Conservation (phyloP, 2,797 vertebrate species). For the Gymnothorax javanicus region DNA sequence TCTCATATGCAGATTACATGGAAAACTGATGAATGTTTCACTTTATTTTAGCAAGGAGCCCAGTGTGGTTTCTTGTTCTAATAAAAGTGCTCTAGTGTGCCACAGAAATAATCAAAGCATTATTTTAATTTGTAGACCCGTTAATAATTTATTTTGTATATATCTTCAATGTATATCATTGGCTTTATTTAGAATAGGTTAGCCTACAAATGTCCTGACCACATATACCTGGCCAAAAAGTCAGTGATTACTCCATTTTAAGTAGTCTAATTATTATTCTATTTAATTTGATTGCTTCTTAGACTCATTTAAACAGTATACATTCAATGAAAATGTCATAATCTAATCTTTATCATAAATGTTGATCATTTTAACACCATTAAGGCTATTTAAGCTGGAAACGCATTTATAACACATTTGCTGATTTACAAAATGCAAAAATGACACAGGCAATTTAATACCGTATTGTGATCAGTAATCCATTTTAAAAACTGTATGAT, state of each 20-base stretch:
- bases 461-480: not conserved
- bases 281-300: not conserved
- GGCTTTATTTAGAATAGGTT: not conserved
- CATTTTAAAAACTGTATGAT: not conserved
- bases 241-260: not conserved
- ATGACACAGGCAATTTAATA: too few species aligned
- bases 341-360: not conserved
- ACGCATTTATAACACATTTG: not conserved
- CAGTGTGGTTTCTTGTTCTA: not conserved
- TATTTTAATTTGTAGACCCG: not conserved
- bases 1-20: constrained; percentile 66
- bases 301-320: not conserved
- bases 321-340: not conserved
- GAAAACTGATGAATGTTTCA: constrained; percentile 18
- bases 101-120: not conserved
- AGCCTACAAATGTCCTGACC: not conserved
- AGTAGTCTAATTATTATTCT: not conserved
- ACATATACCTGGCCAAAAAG: not conserved
- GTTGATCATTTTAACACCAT: not conserved
- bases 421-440: not conserved
- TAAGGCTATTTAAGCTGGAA: not conserved
- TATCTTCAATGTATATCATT: not conserved
- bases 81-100: not conserved
- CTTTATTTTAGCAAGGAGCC: not conserved
- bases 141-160: too few species aligned